phyloP scores from a whole-genome alignment of 2,888 invertebrate genomes.

The Melinaea menophilus region DNA sequence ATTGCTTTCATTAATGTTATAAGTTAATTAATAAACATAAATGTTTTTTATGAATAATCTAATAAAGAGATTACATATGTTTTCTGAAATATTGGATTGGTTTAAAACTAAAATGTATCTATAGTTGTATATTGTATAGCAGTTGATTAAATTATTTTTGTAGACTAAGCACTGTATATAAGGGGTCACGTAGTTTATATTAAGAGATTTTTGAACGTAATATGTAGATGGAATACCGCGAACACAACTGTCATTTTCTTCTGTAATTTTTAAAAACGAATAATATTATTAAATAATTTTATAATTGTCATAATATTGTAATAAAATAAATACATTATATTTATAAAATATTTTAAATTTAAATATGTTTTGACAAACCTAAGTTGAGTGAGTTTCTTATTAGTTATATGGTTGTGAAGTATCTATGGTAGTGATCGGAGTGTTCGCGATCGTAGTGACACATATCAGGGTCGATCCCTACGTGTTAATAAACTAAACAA shows the following conservation, averaged over 20 bases:
- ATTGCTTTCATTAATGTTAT: too few relatives aligned
- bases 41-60: background rate
- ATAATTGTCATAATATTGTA: too few relatives aligned
- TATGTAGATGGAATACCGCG: constrained; percentile 49
- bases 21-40: constrained; percentile 1
- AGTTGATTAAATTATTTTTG: constrained; percentile 76
- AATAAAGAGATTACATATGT: background rate
- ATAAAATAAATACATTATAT: too few relatives aligned
- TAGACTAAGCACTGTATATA: constrained; percentile 75
- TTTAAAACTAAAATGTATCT: constrained; percentile 17
- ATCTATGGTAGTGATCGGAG: constrained; percentile 43
- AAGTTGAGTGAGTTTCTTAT: background rate
- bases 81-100: constrained; percentile 19
- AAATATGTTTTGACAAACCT: background rate
- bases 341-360: too few relatives aligned
- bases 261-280: background rate
- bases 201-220: constrained; percentile 55
- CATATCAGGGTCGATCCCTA: constrained; percentile 73
- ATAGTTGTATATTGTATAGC: constrained; percentile 69
- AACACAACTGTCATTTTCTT: constrained; percentile 9
- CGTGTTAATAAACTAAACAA: constrained; percentile 71
- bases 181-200: constrained; percentile 64
- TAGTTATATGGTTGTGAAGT: constrained; percentile 7
- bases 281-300: background rate
- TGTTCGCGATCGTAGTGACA: constrained; percentile 59